Conservation (phyloP, 2,113 vertebrate genomes). For the Ranitomeya variabilis region DNA sequence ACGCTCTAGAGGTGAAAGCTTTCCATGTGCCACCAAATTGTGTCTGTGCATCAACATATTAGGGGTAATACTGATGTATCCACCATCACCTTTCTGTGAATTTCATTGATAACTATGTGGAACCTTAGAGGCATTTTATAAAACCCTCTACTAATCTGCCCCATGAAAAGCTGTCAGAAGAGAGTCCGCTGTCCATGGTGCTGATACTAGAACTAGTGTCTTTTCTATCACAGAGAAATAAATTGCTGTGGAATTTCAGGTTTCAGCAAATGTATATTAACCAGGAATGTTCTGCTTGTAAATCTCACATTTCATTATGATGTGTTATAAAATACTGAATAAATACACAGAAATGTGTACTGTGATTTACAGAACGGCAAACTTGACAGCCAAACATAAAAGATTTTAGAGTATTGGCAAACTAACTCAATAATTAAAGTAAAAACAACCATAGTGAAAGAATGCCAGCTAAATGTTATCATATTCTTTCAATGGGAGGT, state of each 20-base stretch:
- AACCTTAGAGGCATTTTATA: neutral
- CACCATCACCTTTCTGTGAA: too few species aligned
- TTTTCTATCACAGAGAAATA: neutral
- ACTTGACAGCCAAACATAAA: neutral
- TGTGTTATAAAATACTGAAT: neutral
- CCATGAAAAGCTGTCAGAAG: neutral
- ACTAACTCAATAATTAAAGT: neutral
- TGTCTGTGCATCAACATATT: neutral
- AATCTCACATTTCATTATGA: neutral
- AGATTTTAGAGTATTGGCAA: neutral
- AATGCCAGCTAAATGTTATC: neutral
- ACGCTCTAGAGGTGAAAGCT: neutral
- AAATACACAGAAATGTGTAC: neutral
- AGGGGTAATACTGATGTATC: too few species aligned
- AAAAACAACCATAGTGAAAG: neutral
- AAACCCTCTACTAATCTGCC: neutral
- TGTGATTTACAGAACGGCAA: neutral
- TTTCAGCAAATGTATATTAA: neutral
- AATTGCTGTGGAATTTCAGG: neutral
- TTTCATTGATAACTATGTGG: too few species aligned
- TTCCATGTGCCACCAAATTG: neutral
- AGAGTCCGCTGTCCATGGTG: slow-evolving; percentile 30
- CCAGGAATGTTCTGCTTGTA: neutral
- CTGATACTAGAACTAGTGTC: neutral
- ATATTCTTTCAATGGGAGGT: neutral